Percentiles rank a stretch among this genome's conserved stretches.
Evolutionary conservation across 2,888 invertebrate genomes (phyloP).

Genomic region (Eudemis profundana): DNA sequence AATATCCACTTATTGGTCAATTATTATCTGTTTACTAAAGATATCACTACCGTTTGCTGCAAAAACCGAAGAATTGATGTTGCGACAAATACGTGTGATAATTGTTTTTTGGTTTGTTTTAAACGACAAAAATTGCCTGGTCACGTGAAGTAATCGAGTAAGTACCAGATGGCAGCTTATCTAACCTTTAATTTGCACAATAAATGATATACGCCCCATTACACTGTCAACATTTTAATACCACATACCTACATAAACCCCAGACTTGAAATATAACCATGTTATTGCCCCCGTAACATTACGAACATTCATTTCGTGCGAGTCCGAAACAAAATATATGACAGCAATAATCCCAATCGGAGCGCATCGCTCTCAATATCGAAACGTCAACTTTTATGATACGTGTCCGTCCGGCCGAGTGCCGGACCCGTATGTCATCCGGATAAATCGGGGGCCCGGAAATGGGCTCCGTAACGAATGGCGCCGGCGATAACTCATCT

Average conservation of each 20-base stretch:
- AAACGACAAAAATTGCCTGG: no score
- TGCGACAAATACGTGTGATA: no score
- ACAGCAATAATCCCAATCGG: slow-evolving; percentile 25
- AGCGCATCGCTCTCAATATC: slow-evolving; percentile 28
- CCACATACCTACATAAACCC: no score
- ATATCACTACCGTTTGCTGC: no score
- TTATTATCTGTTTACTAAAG: no score
- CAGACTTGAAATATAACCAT: slow-evolving; percentile 6
- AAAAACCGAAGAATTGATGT: no score
- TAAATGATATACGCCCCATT: no score
- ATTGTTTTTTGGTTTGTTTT: no score
- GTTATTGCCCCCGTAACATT: not conserved
- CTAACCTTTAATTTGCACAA: no score
- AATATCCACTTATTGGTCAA: no score
- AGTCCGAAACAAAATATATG: slow-evolving; percentile 31
- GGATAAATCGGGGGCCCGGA: slow-evolving; percentile 21
- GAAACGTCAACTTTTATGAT: slow-evolving; percentile 38
- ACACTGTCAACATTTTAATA: not conserved
- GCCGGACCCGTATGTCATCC: slow-evolving; percentile 14
- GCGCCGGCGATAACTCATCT: slow-evolving; percentile 30
- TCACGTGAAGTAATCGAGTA: no score
- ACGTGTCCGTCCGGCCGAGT: slow-evolving; percentile 20
- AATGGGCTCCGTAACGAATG: slow-evolving; percentile 21
- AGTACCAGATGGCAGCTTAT: no score
- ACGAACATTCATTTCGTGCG: not conserved